Evolutionary conservation across 2,888 invertebrate species (phyloP), one percentile per base, ranked within the genome.

Genomic region (Euzetes globulus): DNA sequence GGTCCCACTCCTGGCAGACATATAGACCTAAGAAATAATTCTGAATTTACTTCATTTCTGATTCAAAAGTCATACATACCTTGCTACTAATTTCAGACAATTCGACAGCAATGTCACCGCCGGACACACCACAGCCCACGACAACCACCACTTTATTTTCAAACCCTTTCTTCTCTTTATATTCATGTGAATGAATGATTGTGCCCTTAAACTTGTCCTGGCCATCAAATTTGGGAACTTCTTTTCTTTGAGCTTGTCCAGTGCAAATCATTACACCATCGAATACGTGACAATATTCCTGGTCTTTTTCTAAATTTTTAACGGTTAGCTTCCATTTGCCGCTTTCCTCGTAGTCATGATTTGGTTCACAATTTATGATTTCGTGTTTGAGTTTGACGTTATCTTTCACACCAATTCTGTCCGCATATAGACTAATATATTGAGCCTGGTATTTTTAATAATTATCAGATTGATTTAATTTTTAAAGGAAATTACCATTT

Each of bases 71-170:
- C n/a, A n/a, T n/a, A n/a, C n/a, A n/a, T n/a, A n/a, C 41, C 41
- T 11, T 7, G 13, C 13, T 41, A 41, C 41, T 9, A 11, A 41
- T 41, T 5, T 41, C 41, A 9, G 82, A 80, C 19, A 83, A 77
- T 72, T 83, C 83, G 1, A 82, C 82, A 7, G 82, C 82, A 1
- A 80, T 79, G 77, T 83, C 83, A 0, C 81, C 82, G 0, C 82
- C 84, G 0, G 85, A 85, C 77, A 85, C 85, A 5, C 85, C 85
- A 71, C 85, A 82, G 2, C 85, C 85, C 27, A 85, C 79, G 3
- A 85, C 81, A 29, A 85, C 80, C 2, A 85, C 82, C 47, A 81
- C 78, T 78, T 82, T 82, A 63, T 80, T 81, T 15, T 78, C 77
- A 75, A 79, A 79, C 41, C 77, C 79, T n/a, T 74, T 73, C 2